Evolutionary conservation across 2,888 invertebrate species (phyloP), one percentile per base, ranked within the genome.

Genomic region (Camponotus fellah): DNA sequence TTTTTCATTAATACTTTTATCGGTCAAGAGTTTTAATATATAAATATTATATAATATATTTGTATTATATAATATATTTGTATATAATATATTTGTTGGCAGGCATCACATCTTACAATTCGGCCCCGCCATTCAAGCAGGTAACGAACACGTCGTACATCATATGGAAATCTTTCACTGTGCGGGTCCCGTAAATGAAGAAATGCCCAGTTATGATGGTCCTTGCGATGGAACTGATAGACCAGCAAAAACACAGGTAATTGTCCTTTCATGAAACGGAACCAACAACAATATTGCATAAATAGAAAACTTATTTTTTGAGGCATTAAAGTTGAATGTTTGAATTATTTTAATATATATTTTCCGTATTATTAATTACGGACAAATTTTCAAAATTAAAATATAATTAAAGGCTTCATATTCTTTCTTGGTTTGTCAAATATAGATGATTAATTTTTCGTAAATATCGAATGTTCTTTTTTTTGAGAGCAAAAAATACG

Each of bases 111-210:
- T 95, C 43, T 88, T 95, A 69, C 95, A 98, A 97, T 99, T 98
- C 94, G 98, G 99, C 94, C 97, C 99, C 0, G 95, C 97, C 0
- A 98, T 99, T 80, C 96, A 97, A 66, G 94, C 95, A 84, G 97
- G 97, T 0, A 98, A 97, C 90, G 98, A 98, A 93, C 97, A 97
- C 34, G 93, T 99, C 37, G 99, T 99, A 0, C 99, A 99, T 95
- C 99, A 99, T 95, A 99, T 99, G 98, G 99, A 99, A 95, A 97
- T 99, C 0, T 99, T 99, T 92, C 98, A 99, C 94, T 99, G 99
- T 94, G 98, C 98, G 91, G 96, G 97, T 0, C 96, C 96, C 2
- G 94, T 96, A 0, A 95, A 96, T 26, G 95, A 96, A 4, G 96
- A 96, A 10, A 96, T 99, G 60, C 98, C 98, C 0, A 93, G 96